A percentile compares a stretch with the other conserved stretches of the same genome.
Conservation (phyloP, 2,888 invertebrate species). For the Agapostemon virescens region DNA sequence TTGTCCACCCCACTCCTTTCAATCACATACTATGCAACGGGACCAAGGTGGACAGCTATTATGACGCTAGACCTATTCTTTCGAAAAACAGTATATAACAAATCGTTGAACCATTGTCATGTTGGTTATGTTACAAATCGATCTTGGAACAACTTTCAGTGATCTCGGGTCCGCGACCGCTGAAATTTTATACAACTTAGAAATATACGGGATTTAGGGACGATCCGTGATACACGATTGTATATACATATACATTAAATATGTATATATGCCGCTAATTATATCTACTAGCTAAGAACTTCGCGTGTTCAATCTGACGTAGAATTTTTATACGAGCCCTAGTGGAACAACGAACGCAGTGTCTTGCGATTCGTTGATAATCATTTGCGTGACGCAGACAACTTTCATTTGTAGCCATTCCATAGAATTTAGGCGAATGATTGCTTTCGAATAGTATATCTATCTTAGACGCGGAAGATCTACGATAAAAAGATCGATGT, state of each 20-base stretch:
- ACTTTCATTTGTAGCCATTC: constrained; percentile 12
- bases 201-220: neutral
- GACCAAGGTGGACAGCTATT: neutral
- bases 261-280: constrained; percentile 2
- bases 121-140: neutral
- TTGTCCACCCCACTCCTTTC: neutral
- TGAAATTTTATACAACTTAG: constrained; percentile 4
- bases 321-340: constrained; percentile 25
- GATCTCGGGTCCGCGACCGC: neutral
- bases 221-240: constrained; percentile 11
- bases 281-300: constrained; percentile 19
- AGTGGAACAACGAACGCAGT: neutral
- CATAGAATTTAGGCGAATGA: constrained; percentile 14
- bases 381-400: constrained; percentile 1
- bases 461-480: neutral
- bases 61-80: neutral
- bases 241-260: neutral
- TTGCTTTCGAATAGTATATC: neutral
- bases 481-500: neutral
- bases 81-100: neutral
- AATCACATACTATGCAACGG: neutral
- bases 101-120: neutral
- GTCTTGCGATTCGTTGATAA: constrained; percentile 5
- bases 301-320: constrained; percentile 21
- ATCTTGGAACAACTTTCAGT: neutral